Evolutionary conservation across 2,888 invertebrate species (phyloP).

Genomic region (Anorthoa munda): DNA sequence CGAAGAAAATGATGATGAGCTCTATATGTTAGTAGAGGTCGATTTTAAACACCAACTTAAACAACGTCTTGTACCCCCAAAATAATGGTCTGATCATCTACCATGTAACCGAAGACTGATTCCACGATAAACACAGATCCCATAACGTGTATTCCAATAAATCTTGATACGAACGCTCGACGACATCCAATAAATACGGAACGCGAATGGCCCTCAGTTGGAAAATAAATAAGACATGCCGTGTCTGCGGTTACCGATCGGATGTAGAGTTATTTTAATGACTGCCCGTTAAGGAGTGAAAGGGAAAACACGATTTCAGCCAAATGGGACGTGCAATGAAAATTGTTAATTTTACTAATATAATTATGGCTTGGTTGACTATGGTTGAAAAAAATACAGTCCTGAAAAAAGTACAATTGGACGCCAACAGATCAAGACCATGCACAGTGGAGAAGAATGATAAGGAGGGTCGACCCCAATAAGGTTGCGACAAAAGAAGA

Average conservation of each 20-base stretch:
- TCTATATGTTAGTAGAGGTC: neutral
- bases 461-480: too few relatives aligned
- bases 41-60: neutral
- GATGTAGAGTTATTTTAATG: slow-evolving; percentile 67
- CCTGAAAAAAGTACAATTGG: too few relatives aligned
- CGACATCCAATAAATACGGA: slow-evolving; percentile 77
- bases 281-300: slow-evolving; percentile 54
- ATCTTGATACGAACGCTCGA: slow-evolving; percentile 69
- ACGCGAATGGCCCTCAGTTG: slow-evolving; percentile 78
- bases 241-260: slow-evolving; percentile 68
- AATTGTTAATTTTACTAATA: too few relatives aligned
- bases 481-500: too few relatives aligned
- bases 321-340: neutral
- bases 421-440: too few relatives aligned
- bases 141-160: slow-evolving; percentile 75
- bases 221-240: slow-evolving; percentile 79
- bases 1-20: neutral
- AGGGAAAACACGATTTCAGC: neutral
- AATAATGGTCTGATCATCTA: slow-evolving; percentile 24
- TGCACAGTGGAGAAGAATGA: too few relatives aligned
- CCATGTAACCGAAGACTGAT: slow-evolving; percentile 51
- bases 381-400: too few relatives aligned
- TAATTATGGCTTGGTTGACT: too few relatives aligned
- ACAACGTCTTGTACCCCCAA: neutral
- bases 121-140: slow-evolving; percentile 60